Base-by-base conservation (phyloP, 2,797 vertebrate species). In the Tauraco hartlaubi region DNA sequence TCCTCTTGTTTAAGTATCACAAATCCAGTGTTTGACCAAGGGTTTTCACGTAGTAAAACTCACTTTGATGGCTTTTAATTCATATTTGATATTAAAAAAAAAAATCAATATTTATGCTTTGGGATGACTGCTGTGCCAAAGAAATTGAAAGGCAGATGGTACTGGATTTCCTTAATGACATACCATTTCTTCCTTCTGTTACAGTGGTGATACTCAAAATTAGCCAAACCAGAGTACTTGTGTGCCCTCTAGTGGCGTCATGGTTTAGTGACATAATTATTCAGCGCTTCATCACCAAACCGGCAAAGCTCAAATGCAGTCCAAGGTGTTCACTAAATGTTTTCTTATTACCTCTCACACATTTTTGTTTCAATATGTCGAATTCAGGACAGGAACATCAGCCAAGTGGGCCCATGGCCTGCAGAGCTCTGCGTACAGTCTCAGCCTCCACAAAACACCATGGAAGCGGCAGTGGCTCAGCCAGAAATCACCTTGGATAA, bases 191-290 rank as follows among this genome's bases (percentile, higher is more conserved):
- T 10, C 17, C 7, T 71, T n/a, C 59, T 14, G 23, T 20, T 43
- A 12, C 28, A 3, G 14, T 0, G 6, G 15, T 4, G 19, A 22
- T 1, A 18, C 5, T 13, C 19, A 12, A n/a, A 26, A 28, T n/a
- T 15, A 20, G 15, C 31, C 11, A 9, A 54, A 88, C 5, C 55
- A 28, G 72, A 10, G 92, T 69, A 16, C 92, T 91, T 80, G 33
- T 86, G 19, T 90, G 96, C 96, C 97, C 88, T 90, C 97, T 97
- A 96, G 96, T 93, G 97, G 96, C 37, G 0, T 5, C 29, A 20
- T 2, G 3, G 37, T 8, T 72, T 20, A 49, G 54, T 8, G 68
- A 52, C 81, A 79, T 1, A 43, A 35, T 51, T 21, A 55, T 37
- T 66, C 12, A 15, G 22, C 17, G 1, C 46, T 67, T 78, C 15